Evolutionary conservation across 2,113 vertebrate species (phyloP).

Genomic region (Channa argus): DNA sequence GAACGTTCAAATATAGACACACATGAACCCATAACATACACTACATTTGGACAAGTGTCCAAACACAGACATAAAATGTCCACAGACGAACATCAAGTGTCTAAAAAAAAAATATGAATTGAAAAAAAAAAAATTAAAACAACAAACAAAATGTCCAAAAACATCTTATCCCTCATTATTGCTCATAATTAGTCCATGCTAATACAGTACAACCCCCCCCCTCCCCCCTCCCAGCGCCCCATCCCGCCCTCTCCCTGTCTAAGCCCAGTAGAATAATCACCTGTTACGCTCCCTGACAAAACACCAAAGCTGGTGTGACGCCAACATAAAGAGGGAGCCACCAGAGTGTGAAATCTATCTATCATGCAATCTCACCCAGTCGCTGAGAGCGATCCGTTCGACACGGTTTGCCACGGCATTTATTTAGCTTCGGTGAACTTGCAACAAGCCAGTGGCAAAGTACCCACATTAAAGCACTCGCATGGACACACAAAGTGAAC

Average conservation of each 20-base stretch:
- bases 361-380: conserved; percentile 60
- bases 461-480: conserved; percentile 16
- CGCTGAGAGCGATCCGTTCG: conserved; percentile 44
- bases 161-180: neutral
- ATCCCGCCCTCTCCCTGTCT: neutral
- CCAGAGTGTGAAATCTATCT: conserved; percentile 75
- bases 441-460: conserved; percentile 26
- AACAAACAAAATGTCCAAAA: too few relatives aligned
- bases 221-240: neutral
- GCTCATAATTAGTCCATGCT: too few relatives aligned
- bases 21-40: too few relatives aligned
- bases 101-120: too few relatives aligned
- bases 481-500: conserved; percentile 8
- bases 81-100: too few relatives aligned
- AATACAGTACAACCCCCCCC: too few relatives aligned
- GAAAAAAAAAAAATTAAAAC: too few relatives aligned
- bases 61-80: too few relatives aligned
- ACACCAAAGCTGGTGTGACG: conserved; percentile 62
- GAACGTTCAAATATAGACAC: too few relatives aligned
- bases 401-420: conserved; percentile 49
- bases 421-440: conserved; percentile 44
- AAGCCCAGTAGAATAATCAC: conserved; percentile 76
- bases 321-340: conserved; percentile 55
- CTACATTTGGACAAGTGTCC: too few relatives aligned
- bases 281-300: conserved; percentile 75